Evolutionary conservation across 2,113 vertebrate species (phyloP).

Genomic region (Talpa occidentalis): DNA sequence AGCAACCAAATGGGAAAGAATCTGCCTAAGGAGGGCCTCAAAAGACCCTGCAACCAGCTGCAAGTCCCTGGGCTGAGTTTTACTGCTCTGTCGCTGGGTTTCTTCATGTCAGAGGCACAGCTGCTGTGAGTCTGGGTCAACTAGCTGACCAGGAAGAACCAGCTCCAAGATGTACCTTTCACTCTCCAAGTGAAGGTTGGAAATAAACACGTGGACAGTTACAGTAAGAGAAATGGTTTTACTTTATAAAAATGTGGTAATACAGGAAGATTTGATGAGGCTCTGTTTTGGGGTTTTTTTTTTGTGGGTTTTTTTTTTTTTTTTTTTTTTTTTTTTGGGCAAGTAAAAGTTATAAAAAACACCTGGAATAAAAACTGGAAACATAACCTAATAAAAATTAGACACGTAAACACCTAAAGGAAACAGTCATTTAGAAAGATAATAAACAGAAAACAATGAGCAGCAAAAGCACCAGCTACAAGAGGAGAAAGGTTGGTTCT

Average conservation of each 20-base stretch:
- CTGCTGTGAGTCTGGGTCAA: neutral
- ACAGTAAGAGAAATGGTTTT: conserved; percentile 64
- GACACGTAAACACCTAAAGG: conserved; percentile 54
- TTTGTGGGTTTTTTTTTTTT: too few relatives aligned
- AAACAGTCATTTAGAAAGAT: conserved; percentile 51
- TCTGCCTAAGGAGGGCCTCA: neutral
- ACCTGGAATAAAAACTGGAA: conserved; percentile 68
- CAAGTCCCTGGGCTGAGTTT: neutral
- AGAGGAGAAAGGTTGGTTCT: conserved; percentile 21
- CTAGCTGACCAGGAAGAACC: neutral
- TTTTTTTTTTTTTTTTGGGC: neutral
- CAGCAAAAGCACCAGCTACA: neutral
- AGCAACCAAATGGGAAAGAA: neutral
- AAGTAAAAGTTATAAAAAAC: conserved; percentile 76
- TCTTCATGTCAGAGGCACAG: neutral
- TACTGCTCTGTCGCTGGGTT: neutral
- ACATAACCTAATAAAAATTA: conserved; percentile 62
- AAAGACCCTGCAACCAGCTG: neutral
- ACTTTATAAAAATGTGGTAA: conserved; percentile 82
- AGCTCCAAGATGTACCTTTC: neutral
- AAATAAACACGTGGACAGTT: conserved; percentile 59
- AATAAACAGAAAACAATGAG: conserved; percentile 49
- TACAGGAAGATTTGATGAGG: conserved; percentile 71
- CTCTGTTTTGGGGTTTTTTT: too few relatives aligned
- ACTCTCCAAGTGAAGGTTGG: neutral